Evolutionary conservation across 2,113 vertebrate genomes (phyloP).

Genomic region (Laticauda colubrina): DNA sequence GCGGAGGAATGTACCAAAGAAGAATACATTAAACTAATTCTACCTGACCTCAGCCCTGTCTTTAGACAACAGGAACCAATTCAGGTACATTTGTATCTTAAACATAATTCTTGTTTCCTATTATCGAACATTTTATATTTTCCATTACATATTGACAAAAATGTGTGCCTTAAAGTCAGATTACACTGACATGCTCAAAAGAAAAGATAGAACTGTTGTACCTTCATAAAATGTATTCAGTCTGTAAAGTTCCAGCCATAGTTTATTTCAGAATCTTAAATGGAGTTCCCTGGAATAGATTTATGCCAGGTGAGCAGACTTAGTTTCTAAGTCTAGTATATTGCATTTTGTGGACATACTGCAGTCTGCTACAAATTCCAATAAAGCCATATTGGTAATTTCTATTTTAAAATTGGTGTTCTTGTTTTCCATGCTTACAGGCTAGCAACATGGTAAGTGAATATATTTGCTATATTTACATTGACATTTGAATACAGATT

Average conservation of each 20-base stretch:
- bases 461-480: constrained; percentile 56
- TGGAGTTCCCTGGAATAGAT: neutral
- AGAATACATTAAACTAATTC: constrained; percentile 87
- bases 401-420: constrained; percentile 62
- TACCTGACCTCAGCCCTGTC: constrained; percentile 93
- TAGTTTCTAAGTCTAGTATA: neutral
- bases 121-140: neutral
- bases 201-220: neutral
- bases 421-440: constrained; percentile 89
- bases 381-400: neutral
- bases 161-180: neutral
- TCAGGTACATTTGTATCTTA: constrained; percentile 77
- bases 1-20: constrained; percentile 98
- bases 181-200: neutral
- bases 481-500: constrained; percentile 28
- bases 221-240: neutral
- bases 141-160: neutral
- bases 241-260: neutral
- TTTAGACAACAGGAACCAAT: constrained; percentile 97
- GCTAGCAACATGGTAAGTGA: constrained; percentile 99
- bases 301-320: neutral
- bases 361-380: neutral
- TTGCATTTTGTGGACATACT: neutral
- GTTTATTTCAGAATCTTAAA: neutral
- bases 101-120: neutral